phyloP scores from a whole-genome alignment of 2,888 invertebrate genomes.

The Sepiola atlantica region DNA sequence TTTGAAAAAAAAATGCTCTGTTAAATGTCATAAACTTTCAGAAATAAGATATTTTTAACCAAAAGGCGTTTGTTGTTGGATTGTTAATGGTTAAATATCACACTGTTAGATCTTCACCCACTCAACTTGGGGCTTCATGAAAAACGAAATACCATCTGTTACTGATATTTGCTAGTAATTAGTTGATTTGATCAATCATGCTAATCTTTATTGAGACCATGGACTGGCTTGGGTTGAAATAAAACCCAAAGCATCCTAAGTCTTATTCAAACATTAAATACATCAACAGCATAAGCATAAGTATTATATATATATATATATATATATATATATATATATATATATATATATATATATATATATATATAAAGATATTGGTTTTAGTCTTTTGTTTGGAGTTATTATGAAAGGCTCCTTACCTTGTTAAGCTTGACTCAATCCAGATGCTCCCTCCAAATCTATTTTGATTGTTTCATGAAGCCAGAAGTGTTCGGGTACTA shows the following conservation, averaged over 20 bases:
- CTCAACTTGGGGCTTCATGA: neutral
- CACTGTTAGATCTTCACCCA: neutral
- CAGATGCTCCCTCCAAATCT: neutral
- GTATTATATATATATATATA: too few species aligned
- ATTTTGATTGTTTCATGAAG: neutral
- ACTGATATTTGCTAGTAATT: neutral
- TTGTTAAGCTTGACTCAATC: neutral
- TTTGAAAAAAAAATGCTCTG: neutral
- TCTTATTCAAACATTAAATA: neutral
- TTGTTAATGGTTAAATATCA: neutral
- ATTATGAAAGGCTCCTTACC: neutral
- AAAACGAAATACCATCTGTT: neutral
- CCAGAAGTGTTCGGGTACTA: neutral
- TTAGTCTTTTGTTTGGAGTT: neutral
- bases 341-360: too few species aligned
- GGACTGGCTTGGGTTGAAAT: neutral
- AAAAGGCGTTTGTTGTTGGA: neutral
- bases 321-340: too few species aligned
- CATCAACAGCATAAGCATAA: neutral
- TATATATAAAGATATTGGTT: too few species aligned
- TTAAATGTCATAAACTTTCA: neutral
- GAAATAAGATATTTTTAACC: neutral
- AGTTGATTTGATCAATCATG: neutral
- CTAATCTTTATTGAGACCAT: neutral
- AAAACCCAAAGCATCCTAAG: too few species aligned